Conservation (phyloP, 2,113 vertebrate species). For the Desmodus rotundus region DNA sequence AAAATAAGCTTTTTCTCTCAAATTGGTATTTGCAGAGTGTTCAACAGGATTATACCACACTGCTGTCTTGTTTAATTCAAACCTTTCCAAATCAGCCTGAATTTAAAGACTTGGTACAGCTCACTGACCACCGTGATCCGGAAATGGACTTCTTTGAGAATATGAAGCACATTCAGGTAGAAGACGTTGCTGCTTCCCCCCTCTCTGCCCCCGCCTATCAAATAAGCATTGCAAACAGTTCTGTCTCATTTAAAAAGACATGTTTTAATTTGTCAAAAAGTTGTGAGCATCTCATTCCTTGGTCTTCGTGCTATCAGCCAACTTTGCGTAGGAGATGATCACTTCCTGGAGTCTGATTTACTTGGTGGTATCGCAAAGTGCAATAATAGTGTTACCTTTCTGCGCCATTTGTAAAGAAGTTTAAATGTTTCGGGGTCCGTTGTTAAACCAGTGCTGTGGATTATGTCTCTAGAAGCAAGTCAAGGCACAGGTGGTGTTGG, state of each 20-base stretch:
- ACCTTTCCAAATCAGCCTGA: conserved; percentile 88
- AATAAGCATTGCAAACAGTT: neutral
- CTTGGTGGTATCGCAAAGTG: neutral
- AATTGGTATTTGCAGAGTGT: conserved; percentile 83
- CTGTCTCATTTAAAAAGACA: neutral
- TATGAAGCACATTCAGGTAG: conserved; percentile 99
- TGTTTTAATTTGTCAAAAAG: neutral
- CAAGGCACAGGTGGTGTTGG: neutral
- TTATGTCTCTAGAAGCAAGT: conserved; percentile 14
- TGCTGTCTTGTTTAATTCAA: conserved; percentile 93
- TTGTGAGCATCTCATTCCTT: neutral
- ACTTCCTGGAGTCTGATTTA: neutral
- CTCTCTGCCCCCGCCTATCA: neutral
- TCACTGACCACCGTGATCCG: conserved; percentile 89
- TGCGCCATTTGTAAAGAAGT: neutral
- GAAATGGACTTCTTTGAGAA: conserved; percentile 99
- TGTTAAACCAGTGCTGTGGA: neutral
- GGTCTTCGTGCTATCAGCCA: neutral
- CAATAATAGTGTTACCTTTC: neutral
- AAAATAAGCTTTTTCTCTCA: conserved; percentile 10
- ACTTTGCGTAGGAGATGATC: neutral
- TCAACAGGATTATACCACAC: conserved; percentile 92
- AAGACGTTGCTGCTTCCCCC: neutral
- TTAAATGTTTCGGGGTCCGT: neutral
- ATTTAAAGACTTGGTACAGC: conserved; percentile 93